phyloP scores from a whole-genome alignment of 2,888 invertebrate genomes.

The Xanthorhoe designata region DNA sequence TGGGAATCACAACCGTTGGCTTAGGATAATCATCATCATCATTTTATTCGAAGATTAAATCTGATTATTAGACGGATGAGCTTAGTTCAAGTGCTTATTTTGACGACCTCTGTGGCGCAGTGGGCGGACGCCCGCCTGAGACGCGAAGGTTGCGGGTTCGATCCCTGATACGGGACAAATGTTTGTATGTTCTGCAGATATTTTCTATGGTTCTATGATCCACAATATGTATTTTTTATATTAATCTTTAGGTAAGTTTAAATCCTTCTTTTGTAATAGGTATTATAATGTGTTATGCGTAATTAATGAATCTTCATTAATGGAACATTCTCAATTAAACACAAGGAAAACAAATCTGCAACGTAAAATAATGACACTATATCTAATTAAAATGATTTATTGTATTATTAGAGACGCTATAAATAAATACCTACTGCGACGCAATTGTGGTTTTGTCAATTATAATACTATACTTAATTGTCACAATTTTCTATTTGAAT shows the following conservation, averaged over 20 bases:
- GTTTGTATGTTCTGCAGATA: too few relatives aligned
- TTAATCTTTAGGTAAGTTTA: too few relatives aligned
- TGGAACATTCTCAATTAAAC: constrained; percentile 15
- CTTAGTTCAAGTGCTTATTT: too few relatives aligned
- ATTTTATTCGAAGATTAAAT: background rate
- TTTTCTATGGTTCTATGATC: too few relatives aligned
- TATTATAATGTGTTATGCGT: background rate
- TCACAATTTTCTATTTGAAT: background rate
- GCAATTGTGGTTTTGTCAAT: constrained; percentile 19
- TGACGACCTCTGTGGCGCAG: too few relatives aligned
- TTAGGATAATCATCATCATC: background rate
- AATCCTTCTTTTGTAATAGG: too few relatives aligned
- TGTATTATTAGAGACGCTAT: background rate
- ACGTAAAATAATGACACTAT: constrained; percentile 16
- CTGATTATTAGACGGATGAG: too few relatives aligned
- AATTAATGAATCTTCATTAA: constrained; percentile 17
- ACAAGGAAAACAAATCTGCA: constrained; percentile 13
- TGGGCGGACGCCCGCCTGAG: too few relatives aligned
- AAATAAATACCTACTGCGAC: constrained; percentile 8
- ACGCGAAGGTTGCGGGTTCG: too few relatives aligned
- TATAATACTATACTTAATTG: too few relatives aligned
- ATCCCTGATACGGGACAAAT: too few relatives aligned
- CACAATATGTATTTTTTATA: too few relatives aligned
- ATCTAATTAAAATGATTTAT: constrained; percentile 12
- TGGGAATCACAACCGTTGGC: constrained; percentile 28